These are phyloP conservation scores for Poecile montanus DNA, from an alignment of 2,797 vertebrate species.

Conservation along the genomic window DNA sequence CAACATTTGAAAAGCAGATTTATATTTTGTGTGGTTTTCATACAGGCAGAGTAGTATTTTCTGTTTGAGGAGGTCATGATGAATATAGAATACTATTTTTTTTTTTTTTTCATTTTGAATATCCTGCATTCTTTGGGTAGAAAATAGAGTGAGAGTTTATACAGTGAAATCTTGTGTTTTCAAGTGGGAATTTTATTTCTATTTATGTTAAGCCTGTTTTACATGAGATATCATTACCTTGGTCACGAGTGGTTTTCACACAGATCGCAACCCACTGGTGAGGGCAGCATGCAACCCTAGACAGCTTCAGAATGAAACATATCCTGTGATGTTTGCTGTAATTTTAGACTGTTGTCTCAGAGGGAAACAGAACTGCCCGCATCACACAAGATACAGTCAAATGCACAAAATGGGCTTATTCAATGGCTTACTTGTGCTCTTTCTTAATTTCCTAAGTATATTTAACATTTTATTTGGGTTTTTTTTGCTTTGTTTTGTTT, in stretches of 20 bases:
- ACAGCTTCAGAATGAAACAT: neutral
- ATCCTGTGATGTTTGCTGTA: neutral
- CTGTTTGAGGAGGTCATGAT: neutral
- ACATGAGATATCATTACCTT: neutral
- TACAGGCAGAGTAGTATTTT: neutral
- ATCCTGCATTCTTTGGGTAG: neutral
- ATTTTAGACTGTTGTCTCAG: neutral
- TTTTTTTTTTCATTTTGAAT: neutral
- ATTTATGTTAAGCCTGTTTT: neutral
- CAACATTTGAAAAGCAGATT: neutral
- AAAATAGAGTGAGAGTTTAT: neutral
- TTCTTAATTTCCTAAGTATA: neutral
- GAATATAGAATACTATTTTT: neutral
- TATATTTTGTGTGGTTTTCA: neutral
- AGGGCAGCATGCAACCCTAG: neutral
- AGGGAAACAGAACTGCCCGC: neutral
- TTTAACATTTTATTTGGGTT: neutral
- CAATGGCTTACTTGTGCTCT: neutral
- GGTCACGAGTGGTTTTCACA: neutral
- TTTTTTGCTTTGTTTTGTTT: fast-evolving
- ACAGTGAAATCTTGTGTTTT: neutral
- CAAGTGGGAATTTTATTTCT: neutral
- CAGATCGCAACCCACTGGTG: neutral
- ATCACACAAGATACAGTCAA: neutral
- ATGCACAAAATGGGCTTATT: neutral